phyloP scores from a whole-genome alignment of 2,113 vertebrate genomes.

The Corythornis vintsioides region DNA sequence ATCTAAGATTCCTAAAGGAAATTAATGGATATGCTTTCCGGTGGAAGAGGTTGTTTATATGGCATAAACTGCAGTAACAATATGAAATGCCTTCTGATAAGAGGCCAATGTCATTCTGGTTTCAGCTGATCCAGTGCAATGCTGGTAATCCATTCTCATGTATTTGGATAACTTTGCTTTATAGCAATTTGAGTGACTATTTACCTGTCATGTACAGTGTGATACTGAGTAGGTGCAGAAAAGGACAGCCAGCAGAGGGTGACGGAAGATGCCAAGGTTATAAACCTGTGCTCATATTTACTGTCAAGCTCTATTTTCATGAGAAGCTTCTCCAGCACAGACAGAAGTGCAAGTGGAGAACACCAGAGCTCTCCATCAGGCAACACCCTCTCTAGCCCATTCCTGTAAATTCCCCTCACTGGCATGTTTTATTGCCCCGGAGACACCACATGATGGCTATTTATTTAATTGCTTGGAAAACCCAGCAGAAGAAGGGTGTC shows the following conservation, averaged over 20 bases:
- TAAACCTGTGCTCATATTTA: conserved; percentile 22
- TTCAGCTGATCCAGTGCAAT: neutral
- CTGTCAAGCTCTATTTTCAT: neutral
- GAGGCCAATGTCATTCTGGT: neutral
- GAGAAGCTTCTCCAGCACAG: neutral
- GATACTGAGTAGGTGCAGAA: conserved; percentile 16
- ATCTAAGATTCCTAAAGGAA: neutral
- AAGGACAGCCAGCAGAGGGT: neutral
- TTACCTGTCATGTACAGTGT: neutral
- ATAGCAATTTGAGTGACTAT: conserved; percentile 4
- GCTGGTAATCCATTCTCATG: neutral
- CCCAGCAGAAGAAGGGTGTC: conserved; percentile 63
- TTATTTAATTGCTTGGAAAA: conserved; percentile 79
- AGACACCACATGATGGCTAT: conserved; percentile 67
- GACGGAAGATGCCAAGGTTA: conserved; percentile 56
- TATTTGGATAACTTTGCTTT: conserved; percentile 49
- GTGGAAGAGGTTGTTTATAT: neutral
- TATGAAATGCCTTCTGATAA: conserved; percentile 6
- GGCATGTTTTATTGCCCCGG: conserved; percentile 65
- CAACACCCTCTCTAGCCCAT: conserved; percentile 23
- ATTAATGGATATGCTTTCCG: conserved; percentile 3
- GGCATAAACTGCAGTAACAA: neutral
- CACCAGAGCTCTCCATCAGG: conserved; percentile 20
- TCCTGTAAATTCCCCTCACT: conserved; percentile 70
- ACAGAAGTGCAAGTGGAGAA: conserved; percentile 4